Percentiles rank a stretch among this genome's conserved stretches.
phyloP scores from a whole-genome alignment of 2,888 invertebrate species.

The Deilephila elpenor region DNA sequence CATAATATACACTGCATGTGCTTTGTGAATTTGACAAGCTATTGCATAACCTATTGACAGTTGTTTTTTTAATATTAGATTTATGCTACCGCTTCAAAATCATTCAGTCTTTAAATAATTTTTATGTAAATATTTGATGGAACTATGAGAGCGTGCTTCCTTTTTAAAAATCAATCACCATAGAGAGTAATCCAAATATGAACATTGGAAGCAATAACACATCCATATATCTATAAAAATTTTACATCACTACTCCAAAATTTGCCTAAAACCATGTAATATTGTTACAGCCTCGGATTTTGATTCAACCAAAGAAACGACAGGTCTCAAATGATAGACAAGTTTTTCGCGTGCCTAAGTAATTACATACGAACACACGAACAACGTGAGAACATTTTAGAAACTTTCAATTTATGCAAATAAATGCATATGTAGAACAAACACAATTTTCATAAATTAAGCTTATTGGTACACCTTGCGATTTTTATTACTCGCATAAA shows the following conservation, averaged over 20 bases:
- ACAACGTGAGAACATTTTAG: slow-evolving; percentile 3
- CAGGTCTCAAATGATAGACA: too few relatives aligned
- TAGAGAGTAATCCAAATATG: neutral
- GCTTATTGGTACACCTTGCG: slow-evolving; percentile 18
- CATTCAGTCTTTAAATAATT: too few relatives aligned
- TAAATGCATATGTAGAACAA: slow-evolving; percentile 5
- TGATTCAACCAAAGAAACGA: too few relatives aligned
- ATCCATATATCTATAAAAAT: too few relatives aligned
- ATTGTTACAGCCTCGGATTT: too few relatives aligned
- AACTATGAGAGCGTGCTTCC: too few relatives aligned
- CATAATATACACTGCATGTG: slow-evolving; percentile 38
- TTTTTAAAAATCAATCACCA: too few relatives aligned
- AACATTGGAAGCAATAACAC: neutral
- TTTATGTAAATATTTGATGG: too few relatives aligned
- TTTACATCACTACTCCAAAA: too few relatives aligned
- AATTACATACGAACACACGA: neutral
- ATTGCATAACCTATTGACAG: slow-evolving; percentile 12
- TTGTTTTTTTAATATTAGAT: neutral
- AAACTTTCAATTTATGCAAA: slow-evolving; percentile 14
- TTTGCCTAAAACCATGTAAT: too few relatives aligned
- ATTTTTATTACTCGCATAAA: slow-evolving; percentile 15
- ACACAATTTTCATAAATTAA: slow-evolving; percentile 22
- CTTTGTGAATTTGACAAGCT: slow-evolving; percentile 1
- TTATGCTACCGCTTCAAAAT: too few relatives aligned
- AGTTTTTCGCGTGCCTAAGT: too few relatives aligned